These are phyloP conservation scores for Drosophila hydei DNA, from an alignment of 1,140 invertebrate genomes.

Conservation along the genomic window DNA sequence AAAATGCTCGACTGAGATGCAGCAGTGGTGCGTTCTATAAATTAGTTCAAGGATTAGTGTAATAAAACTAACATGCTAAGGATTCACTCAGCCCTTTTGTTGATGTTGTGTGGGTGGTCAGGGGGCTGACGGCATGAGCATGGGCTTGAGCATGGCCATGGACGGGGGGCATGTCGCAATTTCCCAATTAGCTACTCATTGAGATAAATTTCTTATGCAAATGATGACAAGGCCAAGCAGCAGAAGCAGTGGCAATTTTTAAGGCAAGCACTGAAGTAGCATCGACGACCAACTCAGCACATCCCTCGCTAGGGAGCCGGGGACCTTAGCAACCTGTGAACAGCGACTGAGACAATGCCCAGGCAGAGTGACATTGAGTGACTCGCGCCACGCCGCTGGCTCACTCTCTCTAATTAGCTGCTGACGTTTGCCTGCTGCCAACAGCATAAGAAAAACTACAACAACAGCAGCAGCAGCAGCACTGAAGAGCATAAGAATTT, in stretches of 20 bases:
- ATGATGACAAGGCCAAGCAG: slow-evolving; percentile 77
- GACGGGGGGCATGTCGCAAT: slow-evolving; percentile 71
- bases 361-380: slow-evolving; percentile 70
- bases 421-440: slow-evolving; percentile 72
- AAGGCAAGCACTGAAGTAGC: slow-evolving; percentile 62
- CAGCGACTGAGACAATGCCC: slow-evolving; percentile 38
- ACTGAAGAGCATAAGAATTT: slow-evolving; percentile 69
- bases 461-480: slow-evolving; percentile 14
- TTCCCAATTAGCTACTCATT: slow-evolving; percentile 81
- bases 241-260: slow-evolving; percentile 29
- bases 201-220: slow-evolving; percentile 82
- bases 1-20: slow-evolving; percentile 36
- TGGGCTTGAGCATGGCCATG: too few species aligned
- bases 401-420: slow-evolving; percentile 77
- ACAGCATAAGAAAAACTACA: slow-evolving; percentile 33
- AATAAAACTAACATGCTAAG: slow-evolving; percentile 76
- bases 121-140: slow-evolving; percentile 21
- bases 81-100: slow-evolving; percentile 70
- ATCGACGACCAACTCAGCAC: slow-evolving; percentile 54
- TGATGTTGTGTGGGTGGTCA: slow-evolving; percentile 38
- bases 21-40: slow-evolving; percentile 35
- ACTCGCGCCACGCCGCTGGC: slow-evolving; percentile 61
- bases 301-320: slow-evolving; percentile 43
- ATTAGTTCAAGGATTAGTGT: slow-evolving; percentile 79
- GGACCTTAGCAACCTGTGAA: slow-evolving; percentile 61